A percentile compares a stretch with the other conserved stretches of the same genome.
These are phyloP conservation scores for Catocala nupta DNA, from an alignment of 2,888 invertebrate genomes.

Conservation along the genomic window DNA sequence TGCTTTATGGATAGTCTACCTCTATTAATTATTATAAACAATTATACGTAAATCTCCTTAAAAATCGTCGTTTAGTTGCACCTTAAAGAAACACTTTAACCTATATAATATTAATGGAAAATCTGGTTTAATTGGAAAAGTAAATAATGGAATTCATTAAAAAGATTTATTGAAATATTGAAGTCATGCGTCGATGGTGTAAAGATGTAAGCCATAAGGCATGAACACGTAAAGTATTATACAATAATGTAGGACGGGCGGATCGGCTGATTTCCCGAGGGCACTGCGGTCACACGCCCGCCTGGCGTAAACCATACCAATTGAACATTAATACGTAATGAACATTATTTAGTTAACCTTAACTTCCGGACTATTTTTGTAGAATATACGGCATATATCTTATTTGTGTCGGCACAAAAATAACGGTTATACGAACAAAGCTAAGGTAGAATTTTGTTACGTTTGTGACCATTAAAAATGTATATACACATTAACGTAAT, in stretches of 20 bases:
- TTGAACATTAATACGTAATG: slow-evolving; percentile 77
- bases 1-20: no score
- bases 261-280: slow-evolving; percentile 71
- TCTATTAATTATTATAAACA: no score
- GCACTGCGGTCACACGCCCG: slow-evolving; percentile 54
- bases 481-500: no score
- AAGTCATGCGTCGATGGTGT: neutral
- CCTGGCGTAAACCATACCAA: slow-evolving; percentile 67
- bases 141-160: no score
- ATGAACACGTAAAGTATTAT: slow-evolving; percentile 53
- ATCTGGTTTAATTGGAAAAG: no score
- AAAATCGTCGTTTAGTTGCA: no score
- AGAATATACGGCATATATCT: slow-evolving; percentile 1
- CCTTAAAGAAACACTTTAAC: no score
- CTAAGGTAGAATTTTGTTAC: no score
- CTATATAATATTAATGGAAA: no score
- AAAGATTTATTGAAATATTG: neutral
- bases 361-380: slow-evolving; percentile 30
- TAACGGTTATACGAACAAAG: neutral
- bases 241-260: slow-evolving; percentile 36
- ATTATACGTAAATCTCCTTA: no score
- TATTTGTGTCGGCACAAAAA: slow-evolving; percentile 6
- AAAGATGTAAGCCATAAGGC: slow-evolving; percentile 14
- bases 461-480: no score
- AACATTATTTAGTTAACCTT: slow-evolving; percentile 58